Conservation (phyloP, 2,113 vertebrate genomes). For the Oxygymnocypris stewartii region DNA sequence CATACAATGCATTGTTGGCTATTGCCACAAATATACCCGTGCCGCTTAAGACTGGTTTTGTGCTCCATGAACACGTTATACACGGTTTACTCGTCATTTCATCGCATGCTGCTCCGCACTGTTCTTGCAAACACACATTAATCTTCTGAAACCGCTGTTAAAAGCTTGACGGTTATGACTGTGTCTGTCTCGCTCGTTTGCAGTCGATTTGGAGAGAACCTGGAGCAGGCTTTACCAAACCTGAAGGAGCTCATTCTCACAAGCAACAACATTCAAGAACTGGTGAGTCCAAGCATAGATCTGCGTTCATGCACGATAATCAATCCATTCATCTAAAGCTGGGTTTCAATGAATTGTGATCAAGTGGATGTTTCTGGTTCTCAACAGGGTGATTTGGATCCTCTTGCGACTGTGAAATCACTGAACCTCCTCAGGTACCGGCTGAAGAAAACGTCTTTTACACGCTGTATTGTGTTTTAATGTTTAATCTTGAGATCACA, state of each 20-base stretch:
- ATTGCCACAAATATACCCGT: no score
- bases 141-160: not conserved
- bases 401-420: constrained; percentile 85
- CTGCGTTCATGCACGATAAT: not conserved
- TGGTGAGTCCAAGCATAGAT: constrained; percentile 77
- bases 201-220: constrained; percentile 91
- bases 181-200: not conserved
- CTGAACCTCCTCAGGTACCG: constrained; percentile 89
- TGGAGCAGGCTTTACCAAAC: constrained; percentile 86
- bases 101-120: not conserved
- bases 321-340: not conserved
- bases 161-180: not conserved
- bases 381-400: constrained; percentile 91
- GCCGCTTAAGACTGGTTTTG: no score
- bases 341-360: not conserved
- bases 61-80: no score
- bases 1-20: no score
- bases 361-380: not conserved
- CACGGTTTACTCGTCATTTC: no score
- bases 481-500: not conserved
- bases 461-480: not conserved
- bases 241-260: constrained; percentile 91
- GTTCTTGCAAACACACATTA: not conserved
- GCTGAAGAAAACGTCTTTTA: not conserved
- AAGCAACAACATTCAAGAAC: constrained; percentile 94